These are phyloP conservation scores for Syrmaticus mikado DNA, from an alignment of 2,113 vertebrate genomes.

Conservation along the genomic window DNA sequence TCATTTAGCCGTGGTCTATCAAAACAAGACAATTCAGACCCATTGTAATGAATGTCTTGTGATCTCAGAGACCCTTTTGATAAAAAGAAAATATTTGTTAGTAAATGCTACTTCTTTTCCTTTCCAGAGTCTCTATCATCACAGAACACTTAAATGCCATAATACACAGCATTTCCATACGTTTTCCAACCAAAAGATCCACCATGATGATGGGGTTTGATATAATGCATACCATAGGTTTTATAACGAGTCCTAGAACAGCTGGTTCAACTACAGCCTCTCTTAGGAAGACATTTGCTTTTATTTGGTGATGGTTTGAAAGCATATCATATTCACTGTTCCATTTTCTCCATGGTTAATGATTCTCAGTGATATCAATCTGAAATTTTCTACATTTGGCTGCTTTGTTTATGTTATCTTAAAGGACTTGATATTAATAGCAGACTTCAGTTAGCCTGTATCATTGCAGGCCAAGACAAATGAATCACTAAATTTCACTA, in stretches of 20 bases:
- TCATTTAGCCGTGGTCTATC: slow-evolving; percentile 82
- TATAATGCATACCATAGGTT: neutral
- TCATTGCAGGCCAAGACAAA: neutral
- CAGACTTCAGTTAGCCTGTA: neutral
- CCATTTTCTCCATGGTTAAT: neutral
- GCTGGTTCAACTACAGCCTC: slow-evolving; percentile 7
- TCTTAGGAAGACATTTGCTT: neutral
- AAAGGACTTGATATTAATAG: slow-evolving; percentile 4
- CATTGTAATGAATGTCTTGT: slow-evolving; percentile 86
- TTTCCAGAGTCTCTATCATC: neutral
- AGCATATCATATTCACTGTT: neutral
- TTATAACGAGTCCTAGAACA: neutral
- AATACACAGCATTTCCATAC: neutral
- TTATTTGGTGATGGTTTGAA: neutral
- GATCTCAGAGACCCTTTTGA: slow-evolving; percentile 83
- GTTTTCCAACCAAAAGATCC: neutral
- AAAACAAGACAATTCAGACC: slow-evolving; percentile 90
- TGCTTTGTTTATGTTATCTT: slow-evolving; percentile 9
- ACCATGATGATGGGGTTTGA: neutral
- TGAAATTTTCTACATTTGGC: neutral
- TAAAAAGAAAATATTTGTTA: neutral
- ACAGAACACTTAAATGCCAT: neutral
- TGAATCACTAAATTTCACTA: neutral
- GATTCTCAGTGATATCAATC: neutral
- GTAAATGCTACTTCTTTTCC: neutral